Base-by-base conservation (phyloP, 1,140 invertebrate species). In the Oryctes rhinoceros region DNA sequence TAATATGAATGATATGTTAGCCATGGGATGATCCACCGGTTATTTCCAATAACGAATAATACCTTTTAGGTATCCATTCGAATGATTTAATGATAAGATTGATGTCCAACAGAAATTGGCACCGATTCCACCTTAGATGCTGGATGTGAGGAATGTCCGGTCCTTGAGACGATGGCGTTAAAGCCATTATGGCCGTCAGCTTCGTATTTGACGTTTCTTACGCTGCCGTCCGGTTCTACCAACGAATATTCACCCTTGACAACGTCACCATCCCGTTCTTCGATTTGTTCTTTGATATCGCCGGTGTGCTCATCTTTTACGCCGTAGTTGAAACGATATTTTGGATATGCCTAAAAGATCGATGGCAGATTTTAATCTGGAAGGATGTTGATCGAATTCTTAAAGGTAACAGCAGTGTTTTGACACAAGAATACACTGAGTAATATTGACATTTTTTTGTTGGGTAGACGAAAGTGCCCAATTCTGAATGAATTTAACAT, bases 301-400 rank as follows among this genome's bases (percentile, higher is more conserved):
- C 77, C 77, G 39, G 77, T 78, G 24, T 78, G 77, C 0, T 49
- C 18, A 35, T 78, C 77, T 15, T 78, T 49, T 11, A 78, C 77
- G 24, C 30, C 77, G 20, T 78, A 78, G 48, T 78, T 78, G 49
- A 78, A 78, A 59, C 48, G 39, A 24, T 78, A 78, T 78, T 85
- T 79, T 18, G 83, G 81, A 65, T 82, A 44, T 80, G 78, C 83
- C 83, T 84, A 79, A 53, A 53, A 53, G 0, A 53, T 53, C 0
- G 13, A 53, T 53, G 0, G 49, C n/a, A 4, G 13, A 10, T 4
- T 53, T 53, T 10, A 53, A 53, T 53, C n/a, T 53, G 9, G 9
- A 13, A 44, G 5, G 9, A 10, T 44, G 5, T 10, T 44, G 1
- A 3, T 5, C 39, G 39, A 10, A 44, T 44, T 30, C 24, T 30